Percentiles rank a stretch among this genome's conserved stretches.
These are phyloP conservation scores for Helleia helle DNA, from an alignment of 2,888 invertebrate species.

Conservation along the genomic window DNA sequence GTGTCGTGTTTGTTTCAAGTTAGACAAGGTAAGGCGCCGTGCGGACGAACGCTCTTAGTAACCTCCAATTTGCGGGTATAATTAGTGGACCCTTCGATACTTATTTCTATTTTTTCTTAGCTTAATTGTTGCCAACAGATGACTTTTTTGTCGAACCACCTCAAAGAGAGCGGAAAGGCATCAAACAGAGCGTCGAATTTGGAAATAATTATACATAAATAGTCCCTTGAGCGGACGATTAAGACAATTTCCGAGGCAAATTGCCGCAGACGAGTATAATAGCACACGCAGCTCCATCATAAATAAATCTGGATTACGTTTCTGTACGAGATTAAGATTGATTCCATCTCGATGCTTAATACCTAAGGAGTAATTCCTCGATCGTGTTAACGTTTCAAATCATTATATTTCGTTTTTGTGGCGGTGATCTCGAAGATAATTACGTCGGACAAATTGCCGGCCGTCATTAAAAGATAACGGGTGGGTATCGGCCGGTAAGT, in stretches of 20 bases:
- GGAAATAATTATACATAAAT: slow-evolving; percentile 75
- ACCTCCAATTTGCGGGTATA: slow-evolving; percentile 72
- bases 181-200: slow-evolving; percentile 73
- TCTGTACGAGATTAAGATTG: slow-evolving; percentile 73
- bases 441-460: slow-evolving; percentile 67
- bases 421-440: slow-evolving; percentile 64
- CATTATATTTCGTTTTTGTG: slow-evolving; percentile 56
- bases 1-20: no score
- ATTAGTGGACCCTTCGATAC: slow-evolving; percentile 74
- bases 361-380: slow-evolving; percentile 55
- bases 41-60: slow-evolving; percentile 54
- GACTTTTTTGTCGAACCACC: slow-evolving; percentile 73
- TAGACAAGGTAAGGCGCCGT: slow-evolving; percentile 65
- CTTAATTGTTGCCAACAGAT: slow-evolving; percentile 73
- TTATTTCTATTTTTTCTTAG: slow-evolving; percentile 69
- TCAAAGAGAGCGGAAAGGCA: slow-evolving; percentile 75
- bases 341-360: slow-evolving; percentile 69
- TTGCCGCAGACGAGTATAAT: slow-evolving; percentile 74
- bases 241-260: slow-evolving; percentile 74
- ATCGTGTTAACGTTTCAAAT: slow-evolving; percentile 65
- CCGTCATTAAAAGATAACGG: slow-evolving; percentile 66
- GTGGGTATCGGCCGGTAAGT: slow-evolving; percentile 50
- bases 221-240: slow-evolving; percentile 75
- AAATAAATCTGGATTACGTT: slow-evolving; percentile 74
- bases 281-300: slow-evolving; percentile 69